Conservation (phyloP, 2,113 vertebrate genomes). For the Scolopax mira region DNA sequence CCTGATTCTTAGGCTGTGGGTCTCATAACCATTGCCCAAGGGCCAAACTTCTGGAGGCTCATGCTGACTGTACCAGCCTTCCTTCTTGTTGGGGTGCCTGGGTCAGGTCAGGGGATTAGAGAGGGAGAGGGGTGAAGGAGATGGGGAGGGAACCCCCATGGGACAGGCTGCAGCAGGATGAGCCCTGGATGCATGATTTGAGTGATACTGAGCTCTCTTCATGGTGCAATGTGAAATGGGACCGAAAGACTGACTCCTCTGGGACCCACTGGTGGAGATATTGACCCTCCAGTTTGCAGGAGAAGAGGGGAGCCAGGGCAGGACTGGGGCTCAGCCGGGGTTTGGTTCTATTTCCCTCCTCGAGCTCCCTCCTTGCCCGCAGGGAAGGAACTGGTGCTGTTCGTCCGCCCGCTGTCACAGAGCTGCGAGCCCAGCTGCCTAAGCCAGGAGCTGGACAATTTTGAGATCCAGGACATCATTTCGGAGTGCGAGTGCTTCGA, state of each 20-base stretch:
- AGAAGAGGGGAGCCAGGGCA: accelerated
- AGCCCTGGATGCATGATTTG: not conserved
- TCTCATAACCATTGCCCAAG: not conserved
- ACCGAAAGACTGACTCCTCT: not conserved
- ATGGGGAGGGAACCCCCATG: no score
- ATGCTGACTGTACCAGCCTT: not conserved
- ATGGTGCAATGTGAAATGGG: not conserved
- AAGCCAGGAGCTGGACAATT: constrained; percentile 73
- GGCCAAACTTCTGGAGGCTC: accelerated
- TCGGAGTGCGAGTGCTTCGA: constrained; percentile 50
- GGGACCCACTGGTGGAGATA: not conserved
- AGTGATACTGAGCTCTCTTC: not conserved
- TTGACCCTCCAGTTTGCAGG: accelerated
- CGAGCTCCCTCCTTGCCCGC: not conserved
- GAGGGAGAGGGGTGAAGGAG: not conserved
- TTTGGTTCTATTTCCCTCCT: not conserved
- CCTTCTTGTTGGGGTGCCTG: not conserved
- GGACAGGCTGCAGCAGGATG: not conserved
- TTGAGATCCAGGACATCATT: constrained; percentile 78
- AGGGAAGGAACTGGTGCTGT: constrained; percentile 89
- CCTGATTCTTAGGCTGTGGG: not conserved
- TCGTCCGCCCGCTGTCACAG: constrained; percentile 74
- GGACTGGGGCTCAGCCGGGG: accelerated
- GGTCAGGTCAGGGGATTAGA: no score
- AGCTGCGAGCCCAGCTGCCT: constrained; percentile 64